Conservation (phyloP, 2,797 vertebrate genomes). For the Hapalemur alaotrensis region DNA sequence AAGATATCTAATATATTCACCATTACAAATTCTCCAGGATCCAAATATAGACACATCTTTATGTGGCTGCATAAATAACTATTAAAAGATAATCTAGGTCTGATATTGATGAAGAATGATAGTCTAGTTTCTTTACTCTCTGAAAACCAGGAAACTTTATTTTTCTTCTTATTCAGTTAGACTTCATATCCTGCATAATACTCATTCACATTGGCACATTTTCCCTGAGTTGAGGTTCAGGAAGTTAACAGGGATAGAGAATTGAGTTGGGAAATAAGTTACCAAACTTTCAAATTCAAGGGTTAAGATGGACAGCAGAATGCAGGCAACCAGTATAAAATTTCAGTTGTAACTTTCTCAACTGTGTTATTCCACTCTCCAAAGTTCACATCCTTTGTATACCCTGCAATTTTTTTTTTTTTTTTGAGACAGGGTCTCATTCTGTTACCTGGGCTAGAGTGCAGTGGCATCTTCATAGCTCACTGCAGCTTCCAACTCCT, state of each 20-base stretch:
- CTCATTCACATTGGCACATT: neutral
- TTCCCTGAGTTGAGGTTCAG: neutral
- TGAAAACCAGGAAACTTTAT: neutral
- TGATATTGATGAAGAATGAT: neutral
- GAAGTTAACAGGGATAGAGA: neutral
- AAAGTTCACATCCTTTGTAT: neutral
- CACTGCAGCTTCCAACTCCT: neutral
- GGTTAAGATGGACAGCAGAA: neutral
- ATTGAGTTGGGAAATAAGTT: neutral
- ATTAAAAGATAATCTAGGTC: constrained; percentile 34
- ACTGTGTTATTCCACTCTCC: neutral
- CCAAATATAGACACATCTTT: constrained; percentile 15
- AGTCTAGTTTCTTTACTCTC: neutral
- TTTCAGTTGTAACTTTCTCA: neutral
- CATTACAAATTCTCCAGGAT: neutral
- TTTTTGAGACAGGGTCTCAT: neutral
- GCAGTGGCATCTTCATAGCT: neutral
- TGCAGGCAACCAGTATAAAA: neutral
- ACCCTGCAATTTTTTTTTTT: neutral
- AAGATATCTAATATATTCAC: neutral
- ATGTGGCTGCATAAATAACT: neutral
- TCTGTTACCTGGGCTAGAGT: neutral
- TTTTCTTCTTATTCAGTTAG: neutral
- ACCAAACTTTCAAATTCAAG: neutral
- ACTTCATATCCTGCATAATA: neutral